Percentiles rank a stretch among this genome's conserved stretches.
Evolutionary conservation across 2,113 vertebrate species (phyloP).

Genomic region (Phylloscopus trochilus): DNA sequence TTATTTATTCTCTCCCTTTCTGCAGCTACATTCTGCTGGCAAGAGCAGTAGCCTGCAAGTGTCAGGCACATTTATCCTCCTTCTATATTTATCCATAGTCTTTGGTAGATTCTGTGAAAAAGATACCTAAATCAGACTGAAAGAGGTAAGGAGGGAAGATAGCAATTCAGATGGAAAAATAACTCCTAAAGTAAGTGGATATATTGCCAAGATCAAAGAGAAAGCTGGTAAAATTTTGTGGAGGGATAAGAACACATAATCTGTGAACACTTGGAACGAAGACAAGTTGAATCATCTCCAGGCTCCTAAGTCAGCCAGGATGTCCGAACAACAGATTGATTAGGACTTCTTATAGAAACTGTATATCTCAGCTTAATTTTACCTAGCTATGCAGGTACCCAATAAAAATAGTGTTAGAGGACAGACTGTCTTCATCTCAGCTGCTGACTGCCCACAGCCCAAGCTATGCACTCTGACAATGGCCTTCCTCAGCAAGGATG

Average conservation of each 20-base stretch:
- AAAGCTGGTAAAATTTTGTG: background rate
- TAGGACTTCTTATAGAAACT: slow-evolving; percentile 12
- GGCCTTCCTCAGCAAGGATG: background rate
- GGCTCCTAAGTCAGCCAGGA: background rate
- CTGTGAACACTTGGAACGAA: background rate
- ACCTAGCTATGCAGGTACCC: background rate
- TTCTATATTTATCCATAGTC: slow-evolving; percentile 25
- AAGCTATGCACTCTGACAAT: background rate
- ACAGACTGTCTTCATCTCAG: background rate
- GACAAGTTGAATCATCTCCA: background rate
- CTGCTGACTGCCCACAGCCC: background rate
- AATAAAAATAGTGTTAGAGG: slow-evolving; percentile 2
- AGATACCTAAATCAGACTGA: background rate
- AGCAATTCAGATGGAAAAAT: background rate
- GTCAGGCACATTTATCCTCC: slow-evolving; percentile 22
- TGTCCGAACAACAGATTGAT: background rate
- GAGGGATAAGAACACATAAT: background rate
- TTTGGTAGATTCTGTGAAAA: background rate
- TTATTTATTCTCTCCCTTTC: slow-evolving; percentile 17
- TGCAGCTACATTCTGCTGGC: background rate
- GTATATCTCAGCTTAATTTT: slow-evolving; percentile 21
- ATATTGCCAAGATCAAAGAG: background rate
- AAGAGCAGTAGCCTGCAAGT: background rate
- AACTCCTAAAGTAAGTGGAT: background rate
- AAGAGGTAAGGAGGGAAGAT: background rate